Evolutionary conservation across 1,140 invertebrate species (phyloP).

Genomic region (Micrasema longulum): DNA sequence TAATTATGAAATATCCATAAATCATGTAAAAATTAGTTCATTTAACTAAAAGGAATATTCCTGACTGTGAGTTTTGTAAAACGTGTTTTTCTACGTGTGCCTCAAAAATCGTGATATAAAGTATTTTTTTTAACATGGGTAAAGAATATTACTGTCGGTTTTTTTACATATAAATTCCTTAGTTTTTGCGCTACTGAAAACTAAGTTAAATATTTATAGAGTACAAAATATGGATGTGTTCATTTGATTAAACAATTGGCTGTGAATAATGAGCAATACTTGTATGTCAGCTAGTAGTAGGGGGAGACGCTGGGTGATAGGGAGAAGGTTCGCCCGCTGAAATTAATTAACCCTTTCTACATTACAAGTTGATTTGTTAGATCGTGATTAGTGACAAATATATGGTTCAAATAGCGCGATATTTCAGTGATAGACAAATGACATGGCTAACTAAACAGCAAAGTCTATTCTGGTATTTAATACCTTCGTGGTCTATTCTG

Average conservation of each 20-base stretch:
- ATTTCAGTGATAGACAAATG: slow-evolving; percentile 54
- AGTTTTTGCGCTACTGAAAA: too few species aligned
- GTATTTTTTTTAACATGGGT: too few species aligned
- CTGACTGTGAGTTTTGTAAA: too few species aligned
- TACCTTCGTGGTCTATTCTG: too few species aligned
- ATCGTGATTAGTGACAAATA: slow-evolving; percentile 55
- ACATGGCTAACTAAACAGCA: slow-evolving; percentile 46
- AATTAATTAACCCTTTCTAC: slow-evolving; percentile 55
- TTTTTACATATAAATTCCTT: too few species aligned
- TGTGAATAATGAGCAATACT: slow-evolving; percentile 27
- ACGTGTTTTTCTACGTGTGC: too few species aligned
- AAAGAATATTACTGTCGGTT: too few species aligned
- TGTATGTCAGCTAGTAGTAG: background rate
- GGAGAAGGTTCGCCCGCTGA: slow-evolving; percentile 30
- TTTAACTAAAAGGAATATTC: too few species aligned
- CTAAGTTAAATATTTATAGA: too few species aligned
- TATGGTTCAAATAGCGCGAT: slow-evolving; percentile 53
- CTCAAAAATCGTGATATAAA: too few species aligned
- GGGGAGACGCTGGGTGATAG: background rate
- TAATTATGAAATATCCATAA: too few species aligned
- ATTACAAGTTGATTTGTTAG: slow-evolving; percentile 55
- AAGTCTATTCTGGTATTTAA: background rate
- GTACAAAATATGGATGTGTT: slow-evolving; percentile 12
- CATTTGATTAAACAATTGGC: slow-evolving; percentile 29
- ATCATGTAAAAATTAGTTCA: too few species aligned